A percentile compares a stretch with the other conserved stretches of the same genome.
Conservation (phyloP, 2,113 vertebrate genomes). For the Mastomys coucha region DNA sequence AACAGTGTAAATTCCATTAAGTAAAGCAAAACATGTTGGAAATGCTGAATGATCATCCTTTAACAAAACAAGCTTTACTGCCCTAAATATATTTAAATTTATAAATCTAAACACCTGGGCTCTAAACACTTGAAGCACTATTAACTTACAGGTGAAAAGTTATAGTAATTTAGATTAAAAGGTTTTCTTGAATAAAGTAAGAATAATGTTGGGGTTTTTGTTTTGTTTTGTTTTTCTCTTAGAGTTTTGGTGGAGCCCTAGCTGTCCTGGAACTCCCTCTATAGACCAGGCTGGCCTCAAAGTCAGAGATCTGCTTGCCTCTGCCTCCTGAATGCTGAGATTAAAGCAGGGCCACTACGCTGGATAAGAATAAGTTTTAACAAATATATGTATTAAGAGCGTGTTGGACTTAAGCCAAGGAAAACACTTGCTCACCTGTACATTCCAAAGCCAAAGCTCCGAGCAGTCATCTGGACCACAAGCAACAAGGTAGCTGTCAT, state of each 20-base stretch:
- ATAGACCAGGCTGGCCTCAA: neutral
- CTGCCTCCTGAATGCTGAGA: neutral
- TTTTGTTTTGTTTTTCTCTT: neutral
- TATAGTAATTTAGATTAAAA: neutral
- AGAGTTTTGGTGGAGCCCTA: neutral
- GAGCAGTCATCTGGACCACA: conserved; percentile 99
- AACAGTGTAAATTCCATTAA: neutral
- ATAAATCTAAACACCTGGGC: neutral
- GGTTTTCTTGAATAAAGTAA: neutral
- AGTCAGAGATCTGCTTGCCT: neutral
- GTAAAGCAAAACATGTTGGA: conserved; percentile 25
- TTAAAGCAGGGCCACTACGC: neutral
- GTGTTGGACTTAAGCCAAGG: neutral
- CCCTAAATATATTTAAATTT: neutral
- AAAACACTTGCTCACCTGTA: conserved; percentile 90
- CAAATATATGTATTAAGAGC: neutral
- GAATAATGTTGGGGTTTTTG: neutral
- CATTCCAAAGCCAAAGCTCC: conserved; percentile 98
- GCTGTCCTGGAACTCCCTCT: neutral
- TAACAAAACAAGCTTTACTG: neutral
- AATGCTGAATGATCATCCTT: conserved; percentile 14
- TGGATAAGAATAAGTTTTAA: neutral
- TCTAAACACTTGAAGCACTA: neutral
- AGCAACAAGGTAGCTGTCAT: conserved; percentile 96
- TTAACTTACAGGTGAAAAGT: neutral